phyloP scores from a whole-genome alignment of 1,140 invertebrate species.

The Fopius arisanus region DNA sequence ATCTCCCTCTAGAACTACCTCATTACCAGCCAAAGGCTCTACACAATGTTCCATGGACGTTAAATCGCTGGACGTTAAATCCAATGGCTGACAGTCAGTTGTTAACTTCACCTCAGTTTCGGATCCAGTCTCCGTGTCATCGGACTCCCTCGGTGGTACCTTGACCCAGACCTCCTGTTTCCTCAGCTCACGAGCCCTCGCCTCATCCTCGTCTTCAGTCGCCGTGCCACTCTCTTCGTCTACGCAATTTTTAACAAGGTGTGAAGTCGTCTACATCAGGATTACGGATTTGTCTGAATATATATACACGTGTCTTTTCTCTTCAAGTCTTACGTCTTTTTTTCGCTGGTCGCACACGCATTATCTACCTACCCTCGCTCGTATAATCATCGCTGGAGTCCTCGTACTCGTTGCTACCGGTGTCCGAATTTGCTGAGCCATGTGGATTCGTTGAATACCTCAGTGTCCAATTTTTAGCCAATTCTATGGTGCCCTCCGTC shows the following conservation, averaged over 20 bases:
- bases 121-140: slow-evolving; percentile 72
- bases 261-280: slow-evolving; percentile 55
- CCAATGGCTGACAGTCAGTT: slow-evolving; percentile 23
- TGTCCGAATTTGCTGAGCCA: slow-evolving; percentile 57
- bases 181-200: slow-evolving; percentile 71
- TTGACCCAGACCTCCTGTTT: slow-evolving; percentile 75
- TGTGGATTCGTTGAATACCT: slow-evolving; percentile 63
- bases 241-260: slow-evolving; percentile 55
- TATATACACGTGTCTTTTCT: slow-evolving; percentile 36
- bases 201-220: slow-evolving; percentile 77
- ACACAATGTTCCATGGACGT: slow-evolving; percentile 10
- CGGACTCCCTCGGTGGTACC: slow-evolving; percentile 67
- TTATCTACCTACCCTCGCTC: slow-evolving; percentile 66
- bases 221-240: slow-evolving; percentile 77
- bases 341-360: background rate
- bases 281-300: slow-evolving; percentile 40
- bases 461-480: slow-evolving; percentile 72
- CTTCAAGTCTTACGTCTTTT: slow-evolving; percentile 18
- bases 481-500: slow-evolving; percentile 71
- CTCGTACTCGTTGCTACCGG: slow-evolving; percentile 65
- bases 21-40: slow-evolving; percentile 21
- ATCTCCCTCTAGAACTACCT: slow-evolving; percentile 25
- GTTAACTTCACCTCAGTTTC: slow-evolving; percentile 76
- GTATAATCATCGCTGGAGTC: slow-evolving; percentile 74
- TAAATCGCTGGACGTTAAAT: slow-evolving; percentile 20